These are phyloP conservation scores for Mormyrus lacerda DNA, from an alignment of 2,113 vertebrate genomes.

Conservation along the genomic window DNA sequence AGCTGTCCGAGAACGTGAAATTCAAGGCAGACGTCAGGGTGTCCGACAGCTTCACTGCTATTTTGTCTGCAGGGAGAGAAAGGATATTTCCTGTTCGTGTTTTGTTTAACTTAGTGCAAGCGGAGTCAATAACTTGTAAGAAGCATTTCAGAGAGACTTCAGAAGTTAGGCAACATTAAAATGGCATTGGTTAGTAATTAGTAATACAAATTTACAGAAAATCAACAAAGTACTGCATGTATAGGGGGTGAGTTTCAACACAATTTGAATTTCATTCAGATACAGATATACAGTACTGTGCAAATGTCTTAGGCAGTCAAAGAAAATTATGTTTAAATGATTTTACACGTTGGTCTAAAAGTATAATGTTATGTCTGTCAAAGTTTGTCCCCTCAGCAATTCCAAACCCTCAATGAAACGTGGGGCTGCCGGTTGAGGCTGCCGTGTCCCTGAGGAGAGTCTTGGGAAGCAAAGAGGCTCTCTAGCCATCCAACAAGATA, in stretches of 20 bases:
- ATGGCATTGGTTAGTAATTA: background rate
- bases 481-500: background rate
- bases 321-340: background rate
- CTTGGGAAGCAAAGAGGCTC: background rate
- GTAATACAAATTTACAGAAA: background rate
- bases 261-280: background rate
- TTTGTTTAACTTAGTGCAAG: background rate
- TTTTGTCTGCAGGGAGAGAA: constrained; percentile 60
- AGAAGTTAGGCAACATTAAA: background rate
- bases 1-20: constrained; percentile 55
- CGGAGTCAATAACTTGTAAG: background rate
- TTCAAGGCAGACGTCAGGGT: constrained; percentile 69
- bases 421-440: no score
- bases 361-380: background rate
- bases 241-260: background rate
- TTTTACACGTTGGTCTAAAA: background rate
- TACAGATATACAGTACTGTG: background rate
- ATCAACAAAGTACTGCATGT: background rate
- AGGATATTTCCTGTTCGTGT: background rate
- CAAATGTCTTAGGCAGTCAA: background rate
- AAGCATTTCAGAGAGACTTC: background rate
- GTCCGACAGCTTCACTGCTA: constrained; percentile 73
- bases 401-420: background rate
- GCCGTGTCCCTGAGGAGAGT: background rate
- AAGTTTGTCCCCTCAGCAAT: background rate